Evolutionary conservation across 1,140 invertebrate genomes (phyloP), one percentile per base, ranked within the genome.

Genomic region (Heliconius congener): DNA sequence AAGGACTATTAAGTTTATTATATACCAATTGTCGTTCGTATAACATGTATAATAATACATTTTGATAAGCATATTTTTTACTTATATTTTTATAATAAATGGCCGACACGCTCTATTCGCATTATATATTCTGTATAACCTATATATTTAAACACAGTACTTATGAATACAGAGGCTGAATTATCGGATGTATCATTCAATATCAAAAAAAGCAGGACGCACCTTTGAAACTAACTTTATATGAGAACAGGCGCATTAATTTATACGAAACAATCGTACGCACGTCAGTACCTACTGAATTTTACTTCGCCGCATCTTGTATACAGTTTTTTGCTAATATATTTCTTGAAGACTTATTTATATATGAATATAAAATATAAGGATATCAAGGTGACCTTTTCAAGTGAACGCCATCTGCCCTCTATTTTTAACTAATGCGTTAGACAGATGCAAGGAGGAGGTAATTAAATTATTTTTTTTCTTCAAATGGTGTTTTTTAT

Each of bases 351-450:
- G 50, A 52, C 46, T 72, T 73, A 79, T 79, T 72, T 57, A 37
- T 39, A 73, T 76, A 79, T 50, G 73, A 76, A 76, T 76, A 76
- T 80, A 80, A 80, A 80, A 42, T 23, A 46, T 73, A 73, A 73
- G 23, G 3, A 73, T 73, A 73, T 75, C 66, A 42, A 73, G 42
- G 39, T 77, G 79, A 81, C 80, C 76, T 77, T 81, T 75, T n/a
- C 71, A 75, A 60, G 73, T 71, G 55, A 73, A 18, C 19, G 57
- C 55, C 80, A 81, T 81, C 76, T 81, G 80, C 80, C 23, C 76
- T 74, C 72, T 81, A 77, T 81, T 77, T 81, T 77, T 81, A 81
- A 76, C 80, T 81, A 81, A 81, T 73, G 80, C 80, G 76, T 81
- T 81, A 81, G 80, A 80, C 34, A n/a, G 75, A 77, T 77, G 70